Conservation (phyloP, 2,888 invertebrate genomes). For the Eueremaeus valkanovi region DNA sequence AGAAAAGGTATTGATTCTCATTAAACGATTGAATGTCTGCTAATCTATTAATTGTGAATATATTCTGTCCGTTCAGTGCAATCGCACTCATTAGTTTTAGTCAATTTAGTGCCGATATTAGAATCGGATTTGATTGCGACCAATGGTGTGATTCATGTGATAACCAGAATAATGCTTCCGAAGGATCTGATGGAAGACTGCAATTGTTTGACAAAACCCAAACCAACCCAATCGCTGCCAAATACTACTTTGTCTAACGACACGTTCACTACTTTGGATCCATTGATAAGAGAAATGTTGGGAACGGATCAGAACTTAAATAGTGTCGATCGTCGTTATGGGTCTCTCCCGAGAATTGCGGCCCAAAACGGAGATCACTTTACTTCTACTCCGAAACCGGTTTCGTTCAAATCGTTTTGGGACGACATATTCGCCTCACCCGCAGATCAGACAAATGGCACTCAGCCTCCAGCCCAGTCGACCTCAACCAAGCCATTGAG, state of each 20-base stretch:
- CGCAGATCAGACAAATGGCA: background rate
- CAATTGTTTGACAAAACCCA: constrained; percentile 39
- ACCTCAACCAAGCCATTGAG: no score
- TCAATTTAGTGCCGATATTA: constrained; percentile 46
- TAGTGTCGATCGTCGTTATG: constrained; percentile 6
- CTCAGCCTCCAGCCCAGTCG: no score
- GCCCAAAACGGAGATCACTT: constrained; percentile 3
- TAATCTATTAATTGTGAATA: background rate
- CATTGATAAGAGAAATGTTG: background rate
- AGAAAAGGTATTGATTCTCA: constrained; percentile 44
- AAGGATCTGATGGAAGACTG: constrained; percentile 45
- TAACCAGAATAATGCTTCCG: constrained; percentile 50
- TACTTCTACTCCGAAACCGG: constrained; percentile 23
- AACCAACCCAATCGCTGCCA: background rate
- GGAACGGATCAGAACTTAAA: background rate
- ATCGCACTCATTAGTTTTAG: constrained; percentile 42
- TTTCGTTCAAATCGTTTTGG: constrained; percentile 31
- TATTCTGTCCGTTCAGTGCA: constrained; percentile 24
- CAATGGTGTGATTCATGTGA: constrained; percentile 51
- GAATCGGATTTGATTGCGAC: constrained; percentile 44
- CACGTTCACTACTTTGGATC: background rate
- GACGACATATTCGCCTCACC: constrained; percentile 21
- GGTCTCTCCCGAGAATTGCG: background rate
- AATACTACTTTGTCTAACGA: background rate
- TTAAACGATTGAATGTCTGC: background rate